Evolutionary conservation across 37 sponge, comb jelly and placozoan species (phyloP), one percentile per base, ranked within the genome.

Genomic region (Axinella damicornis): DNA sequence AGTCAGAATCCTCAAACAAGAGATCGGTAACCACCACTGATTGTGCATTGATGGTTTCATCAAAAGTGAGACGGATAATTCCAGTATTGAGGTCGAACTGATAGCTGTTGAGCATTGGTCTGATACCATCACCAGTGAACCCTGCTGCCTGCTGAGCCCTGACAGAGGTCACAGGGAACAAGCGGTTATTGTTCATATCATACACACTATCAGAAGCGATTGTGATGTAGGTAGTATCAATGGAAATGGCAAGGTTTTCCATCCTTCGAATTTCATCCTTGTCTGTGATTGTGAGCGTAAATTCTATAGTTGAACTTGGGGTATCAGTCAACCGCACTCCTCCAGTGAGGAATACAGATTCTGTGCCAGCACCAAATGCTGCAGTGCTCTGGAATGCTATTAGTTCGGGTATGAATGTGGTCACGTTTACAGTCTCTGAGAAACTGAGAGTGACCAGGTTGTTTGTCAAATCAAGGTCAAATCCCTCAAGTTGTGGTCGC

Each of bases 41-140:
- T 31, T 90, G 72, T 57, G 79, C 88, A 82, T 92, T 79, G 13
- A 97, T 85, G 41, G 97, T 97, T 78, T 94, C 94, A 89, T 89
- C 90, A 78, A 94, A 97, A 32, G 38, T 75, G 31, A 97, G 60
- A 18, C 65, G 73, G 4, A 97, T 68, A 15, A 83, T 57, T 13
- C 92, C 92, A 78, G 80, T n/a, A 39, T 94, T 79, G 2, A 97
- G 90, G 62, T 97, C 79, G 69, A 97, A 89, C 2, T 76, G 66
- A 65, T 70, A 94, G 25, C 57, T 52, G 15, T 56, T 24, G 15
- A 94, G 74, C 16, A 19, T 38, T 40, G 97, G 95, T 14, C 73
- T 55, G 11, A 78, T 80, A 19, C 61, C 66, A 81, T 97, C 97
- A 36, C 77, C 81, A 55, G 64, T 89, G 73, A 73, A 94, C 17